Percentiles rank a stretch among this genome's conserved stretches.
Evolutionary conservation across 2,888 invertebrate genomes (phyloP).

Genomic region (Chrysolina oricalcia): DNA sequence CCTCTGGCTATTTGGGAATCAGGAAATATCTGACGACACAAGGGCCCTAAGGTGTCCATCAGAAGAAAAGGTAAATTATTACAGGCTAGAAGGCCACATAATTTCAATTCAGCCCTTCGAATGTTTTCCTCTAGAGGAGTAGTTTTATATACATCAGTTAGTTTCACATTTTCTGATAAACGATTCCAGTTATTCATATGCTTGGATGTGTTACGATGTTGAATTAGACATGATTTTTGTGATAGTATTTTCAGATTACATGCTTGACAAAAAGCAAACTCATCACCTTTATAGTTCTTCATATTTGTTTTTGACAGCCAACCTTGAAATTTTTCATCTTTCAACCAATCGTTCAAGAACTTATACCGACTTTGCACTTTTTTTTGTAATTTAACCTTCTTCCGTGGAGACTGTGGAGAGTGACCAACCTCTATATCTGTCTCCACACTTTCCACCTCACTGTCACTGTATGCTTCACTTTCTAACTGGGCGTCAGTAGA

Average conservation of each 20-base stretch:
- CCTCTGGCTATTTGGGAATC: slow-evolving; percentile 19
- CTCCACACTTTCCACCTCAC: too few species aligned
- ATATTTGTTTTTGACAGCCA: too few species aligned
- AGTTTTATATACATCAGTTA: slow-evolving; percentile 26
- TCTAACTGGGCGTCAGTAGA: too few species aligned
- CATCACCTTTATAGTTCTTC: too few species aligned
- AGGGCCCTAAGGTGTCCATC: slow-evolving; percentile 22
- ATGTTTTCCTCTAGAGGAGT: slow-evolving; percentile 25
- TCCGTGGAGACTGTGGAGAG: too few species aligned
- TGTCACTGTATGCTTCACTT: too few species aligned
- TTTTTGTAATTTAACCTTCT: slow-evolving; percentile 21
- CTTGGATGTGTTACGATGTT: slow-evolving; percentile 23
- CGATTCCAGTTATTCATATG: slow-evolving; percentile 22
- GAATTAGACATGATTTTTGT: slow-evolving; percentile 22
- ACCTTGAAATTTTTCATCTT: slow-evolving; percentile 25
- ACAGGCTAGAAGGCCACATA: slow-evolving; percentile 25
- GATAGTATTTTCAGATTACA: slow-evolving; percentile 22
- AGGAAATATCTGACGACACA: slow-evolving; percentile 16
- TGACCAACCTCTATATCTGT: too few species aligned
- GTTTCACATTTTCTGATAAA: slow-evolving; percentile 22
- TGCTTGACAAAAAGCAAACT: slow-evolving; percentile 25
- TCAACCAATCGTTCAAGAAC: slow-evolving; percentile 25
- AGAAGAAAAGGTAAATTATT: slow-evolving; percentile 23
- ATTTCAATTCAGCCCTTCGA: slow-evolving; percentile 22
- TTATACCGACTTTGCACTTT: slow-evolving; percentile 24